phyloP scores from a whole-genome alignment of 2,797 vertebrate species.

The Hypotaenidia okinawae region DNA sequence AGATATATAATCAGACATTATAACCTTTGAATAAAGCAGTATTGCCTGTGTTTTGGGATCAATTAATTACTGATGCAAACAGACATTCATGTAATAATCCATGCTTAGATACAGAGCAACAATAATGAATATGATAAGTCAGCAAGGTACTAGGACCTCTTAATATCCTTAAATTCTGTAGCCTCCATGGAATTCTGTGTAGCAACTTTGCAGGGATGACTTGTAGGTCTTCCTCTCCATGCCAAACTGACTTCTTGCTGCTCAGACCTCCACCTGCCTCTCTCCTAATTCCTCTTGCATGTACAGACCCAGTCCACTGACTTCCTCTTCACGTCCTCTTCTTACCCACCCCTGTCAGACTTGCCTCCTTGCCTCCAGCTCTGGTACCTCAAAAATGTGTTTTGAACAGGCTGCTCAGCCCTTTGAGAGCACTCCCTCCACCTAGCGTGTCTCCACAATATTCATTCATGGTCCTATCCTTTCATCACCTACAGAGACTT shows the following conservation, averaged over 20 bases:
- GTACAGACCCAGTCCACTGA: background rate
- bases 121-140: background rate
- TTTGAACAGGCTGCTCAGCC: accelerated
- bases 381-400: background rate
- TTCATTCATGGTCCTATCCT: background rate
- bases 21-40: background rate
- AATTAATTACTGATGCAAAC: background rate
- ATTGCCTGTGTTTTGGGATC: background rate
- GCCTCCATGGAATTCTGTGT: background rate
- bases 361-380: background rate
- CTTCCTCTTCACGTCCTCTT: background rate
- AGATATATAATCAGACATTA: background rate
- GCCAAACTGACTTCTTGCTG: background rate
- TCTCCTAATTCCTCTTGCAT: background rate
- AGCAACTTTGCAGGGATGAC: background rate
- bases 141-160: background rate
- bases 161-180: background rate
- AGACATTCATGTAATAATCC: background rate
- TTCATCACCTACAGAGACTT: background rate
- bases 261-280: background rate
- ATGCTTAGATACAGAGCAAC: background rate
- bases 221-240: background rate
- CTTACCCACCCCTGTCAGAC: background rate
- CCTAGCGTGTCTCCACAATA: background rate
- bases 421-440: background rate